phyloP scores from a whole-genome alignment of 1,140 invertebrate species.

The Formica selysi region DNA sequence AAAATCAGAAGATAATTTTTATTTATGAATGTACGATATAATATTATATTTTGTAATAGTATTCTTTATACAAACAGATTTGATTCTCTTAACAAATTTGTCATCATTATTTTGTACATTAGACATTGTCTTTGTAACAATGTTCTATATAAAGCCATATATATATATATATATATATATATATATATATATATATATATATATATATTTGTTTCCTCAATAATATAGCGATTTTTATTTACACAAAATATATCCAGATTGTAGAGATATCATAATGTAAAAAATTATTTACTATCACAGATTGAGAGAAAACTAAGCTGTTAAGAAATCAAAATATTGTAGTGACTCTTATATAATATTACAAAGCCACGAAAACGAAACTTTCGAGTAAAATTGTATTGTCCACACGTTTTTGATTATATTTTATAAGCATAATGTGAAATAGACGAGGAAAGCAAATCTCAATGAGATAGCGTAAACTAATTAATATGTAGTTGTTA shows the following conservation, averaged over 20 bases:
- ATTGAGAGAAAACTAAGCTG: conserved; percentile 38
- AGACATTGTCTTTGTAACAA: conserved; percentile 41
- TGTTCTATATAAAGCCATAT: conserved; percentile 54
- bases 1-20: conserved; percentile 61
- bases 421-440: conserved; percentile 71
- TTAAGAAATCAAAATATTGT: conserved; percentile 71
- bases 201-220: conserved; percentile 49
- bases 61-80: conserved; percentile 48
- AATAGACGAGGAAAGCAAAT: conserved; percentile 47
- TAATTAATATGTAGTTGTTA: conserved; percentile 55
- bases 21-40: conserved; percentile 51
- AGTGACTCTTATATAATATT: conserved; percentile 55
- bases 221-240: conserved; percentile 52
- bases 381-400: conserved; percentile 67
- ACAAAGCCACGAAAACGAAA: conserved; percentile 60
- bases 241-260: conserved; percentile 62
- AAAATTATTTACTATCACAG: conserved; percentile 48
- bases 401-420: conserved; percentile 73
- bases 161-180: conserved; percentile 59
- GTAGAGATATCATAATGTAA: conserved; percentile 62
- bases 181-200: too few relatives aligned
- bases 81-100: conserved; percentile 50
- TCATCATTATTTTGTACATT: conserved; percentile 43
- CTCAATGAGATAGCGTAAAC: conserved; percentile 45
- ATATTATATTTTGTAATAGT: neutral